Base-by-base conservation (phyloP, 2,113 vertebrate species). In the Lasiurus borealis region DNA sequence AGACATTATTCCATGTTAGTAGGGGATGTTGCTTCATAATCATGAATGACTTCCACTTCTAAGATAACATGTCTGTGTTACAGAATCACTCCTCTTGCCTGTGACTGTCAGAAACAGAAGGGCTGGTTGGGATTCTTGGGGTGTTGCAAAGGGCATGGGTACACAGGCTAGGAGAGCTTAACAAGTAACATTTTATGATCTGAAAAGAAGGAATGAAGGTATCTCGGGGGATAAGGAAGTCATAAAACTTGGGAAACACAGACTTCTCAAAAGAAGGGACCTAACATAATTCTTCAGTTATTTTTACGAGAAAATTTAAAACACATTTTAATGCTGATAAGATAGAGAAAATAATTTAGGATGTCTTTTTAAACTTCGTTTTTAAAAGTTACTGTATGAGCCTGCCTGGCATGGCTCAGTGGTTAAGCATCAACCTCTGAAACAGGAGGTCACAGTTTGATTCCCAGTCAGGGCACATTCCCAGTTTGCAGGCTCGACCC, bases 221-320 rank as follows among this genome's bases (percentile, higher is more conserved):
- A 18, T 36, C 9, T 81, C 4, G 27, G 23, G 5, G 3, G 18
- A 72, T 8, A 77, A 93, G 36, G 12, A 46, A 68, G 46, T 29
- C 11, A 52, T 23, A 76, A 86, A 83, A 72, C 10, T 2, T 75
- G 62, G 31, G 62, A 57, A 93, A 59, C 2, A 6, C 0, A 75
- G 46, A 57, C 82, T 89, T 88, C 44, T 85, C 88, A 68, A 81
- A 92, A 76, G 44, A 54, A 75, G 44, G 21, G 48, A 48, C 7
- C 7, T 25, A 23, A 87, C 3, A 34, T 15, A 75, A 76, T 71
- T 73, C 69, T 95, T 88, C 8, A 54, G 29, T 81, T 82, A 86
- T 52, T 87, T 89, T 90, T 91, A 76, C 34, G 31, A 96, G 57
- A 75, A 82, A 94, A 91, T n/a, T 44, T 44, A 36, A 93, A 90